These are phyloP conservation scores for Rutpela maculata DNA, from an alignment of 2,888 invertebrate genomes.

Conservation along the genomic window DNA sequence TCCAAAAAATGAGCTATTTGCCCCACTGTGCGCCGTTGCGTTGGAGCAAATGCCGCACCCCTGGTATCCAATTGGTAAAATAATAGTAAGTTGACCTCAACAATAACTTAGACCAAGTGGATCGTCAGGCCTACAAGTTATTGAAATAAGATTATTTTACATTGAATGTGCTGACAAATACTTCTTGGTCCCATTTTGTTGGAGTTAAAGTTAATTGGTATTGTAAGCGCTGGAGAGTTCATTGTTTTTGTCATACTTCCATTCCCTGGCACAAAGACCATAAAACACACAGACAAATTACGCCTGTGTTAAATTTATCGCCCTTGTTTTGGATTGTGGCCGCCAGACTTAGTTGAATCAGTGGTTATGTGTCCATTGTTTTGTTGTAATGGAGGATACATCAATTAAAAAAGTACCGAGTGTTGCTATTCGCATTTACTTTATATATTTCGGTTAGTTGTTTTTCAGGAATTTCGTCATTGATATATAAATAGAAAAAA, in stretches of 20 bases:
- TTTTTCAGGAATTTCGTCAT: too few species aligned
- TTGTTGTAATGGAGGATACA: too few species aligned
- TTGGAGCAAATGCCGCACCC: too few species aligned
- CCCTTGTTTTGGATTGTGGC: neutral
- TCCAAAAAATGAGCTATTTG: too few species aligned
- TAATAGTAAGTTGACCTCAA: too few species aligned
- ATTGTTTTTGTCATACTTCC: neutral
- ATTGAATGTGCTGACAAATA: neutral
- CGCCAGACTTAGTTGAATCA: neutral
- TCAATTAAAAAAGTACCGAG: too few species aligned
- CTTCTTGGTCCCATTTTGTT: neutral
- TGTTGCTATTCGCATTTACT: too few species aligned
- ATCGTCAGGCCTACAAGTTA: neutral
- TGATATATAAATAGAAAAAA: too few species aligned
- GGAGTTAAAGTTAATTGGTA: neutral
- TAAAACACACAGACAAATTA: neutral
- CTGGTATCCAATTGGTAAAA: too few species aligned
- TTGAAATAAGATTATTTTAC: neutral
- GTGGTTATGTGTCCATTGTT: neutral
- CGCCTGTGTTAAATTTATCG: neutral
- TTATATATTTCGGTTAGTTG: too few species aligned
- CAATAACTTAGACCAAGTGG: too few species aligned
- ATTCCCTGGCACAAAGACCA: neutral
- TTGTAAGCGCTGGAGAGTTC: neutral
- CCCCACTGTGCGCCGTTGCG: too few species aligned